Evolutionary conservation across 2,113 vertebrate genomes (phyloP).

Genomic region (Pitta sordida): DNA sequence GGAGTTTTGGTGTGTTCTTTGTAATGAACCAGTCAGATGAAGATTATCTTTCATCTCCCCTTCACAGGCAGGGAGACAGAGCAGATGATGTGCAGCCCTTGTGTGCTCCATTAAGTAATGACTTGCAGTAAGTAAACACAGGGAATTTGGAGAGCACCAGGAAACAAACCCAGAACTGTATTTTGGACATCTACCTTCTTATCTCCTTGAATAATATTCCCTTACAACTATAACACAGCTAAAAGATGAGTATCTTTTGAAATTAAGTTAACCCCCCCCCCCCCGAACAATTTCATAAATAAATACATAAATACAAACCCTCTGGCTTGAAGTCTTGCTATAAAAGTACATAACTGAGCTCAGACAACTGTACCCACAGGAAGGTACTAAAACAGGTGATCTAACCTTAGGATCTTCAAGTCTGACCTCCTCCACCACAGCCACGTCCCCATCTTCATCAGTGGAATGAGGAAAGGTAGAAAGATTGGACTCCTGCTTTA

Average conservation of each 20-base stretch:
- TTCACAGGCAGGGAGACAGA: not conserved
- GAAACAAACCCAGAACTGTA: not conserved
- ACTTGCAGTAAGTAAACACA: not conserved
- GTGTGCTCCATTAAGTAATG: not conserved
- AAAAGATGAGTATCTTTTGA: not conserved
- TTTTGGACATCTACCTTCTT: not conserved
- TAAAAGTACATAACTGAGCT: not conserved
- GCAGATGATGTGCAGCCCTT: not conserved
- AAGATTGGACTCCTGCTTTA: not conserved
- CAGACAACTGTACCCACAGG: not conserved
- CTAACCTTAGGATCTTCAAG: constrained; percentile 71
- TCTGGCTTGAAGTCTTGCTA: not conserved
- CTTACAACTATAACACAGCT: not conserved
- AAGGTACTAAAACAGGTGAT: not conserved
- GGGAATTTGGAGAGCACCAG: not conserved
- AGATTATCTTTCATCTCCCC: not conserved
- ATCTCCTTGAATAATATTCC: not conserved
- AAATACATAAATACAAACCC: not conserved
- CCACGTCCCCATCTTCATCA: constrained; percentile 37
- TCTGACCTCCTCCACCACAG: constrained; percentile 77
- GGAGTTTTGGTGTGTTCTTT: not conserved
- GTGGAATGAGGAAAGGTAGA: not conserved
- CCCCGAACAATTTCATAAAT: not conserved
- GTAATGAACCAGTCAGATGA: not conserved
- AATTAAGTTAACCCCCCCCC: accelerated